These are phyloP conservation scores for Seira ritae DNA, from an alignment of 2,888 invertebrate species.

Conservation along the genomic window DNA sequence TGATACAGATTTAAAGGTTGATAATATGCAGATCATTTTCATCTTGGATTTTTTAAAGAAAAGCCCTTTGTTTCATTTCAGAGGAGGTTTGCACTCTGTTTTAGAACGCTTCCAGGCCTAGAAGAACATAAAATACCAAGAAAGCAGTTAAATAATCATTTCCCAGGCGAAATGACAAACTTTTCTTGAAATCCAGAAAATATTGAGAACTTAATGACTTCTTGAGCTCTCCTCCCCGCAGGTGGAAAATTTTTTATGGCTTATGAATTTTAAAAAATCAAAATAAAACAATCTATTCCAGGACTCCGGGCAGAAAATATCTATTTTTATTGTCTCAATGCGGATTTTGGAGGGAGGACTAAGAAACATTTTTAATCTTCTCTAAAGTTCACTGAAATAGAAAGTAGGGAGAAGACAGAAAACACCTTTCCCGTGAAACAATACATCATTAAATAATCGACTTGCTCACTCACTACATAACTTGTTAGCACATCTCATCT, in stretches of 20 bases:
- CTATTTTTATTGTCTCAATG: too few relatives aligned
- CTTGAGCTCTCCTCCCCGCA: too few relatives aligned
- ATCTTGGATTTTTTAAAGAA: too few relatives aligned
- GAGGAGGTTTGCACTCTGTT: too few relatives aligned
- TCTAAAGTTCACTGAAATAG: slow-evolving; percentile 46
- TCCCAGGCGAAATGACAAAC: background rate
- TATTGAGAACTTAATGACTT: background rate
- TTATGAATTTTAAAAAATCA: slow-evolving; percentile 39
- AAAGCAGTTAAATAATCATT: background rate
- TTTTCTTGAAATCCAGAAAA: background rate
- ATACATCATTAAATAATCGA: slow-evolving; percentile 25
- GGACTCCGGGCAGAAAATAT: too few relatives aligned
- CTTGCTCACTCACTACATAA: background rate
- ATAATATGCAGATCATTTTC: background rate
- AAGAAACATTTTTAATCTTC: too few relatives aligned
- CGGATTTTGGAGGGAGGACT: too few relatives aligned
- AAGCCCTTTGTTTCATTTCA: background rate
- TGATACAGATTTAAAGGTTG: slow-evolving; percentile 31
- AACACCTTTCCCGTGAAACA: background rate
- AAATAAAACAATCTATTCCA: slow-evolving; percentile 26
- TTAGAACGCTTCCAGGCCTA: too few relatives aligned
- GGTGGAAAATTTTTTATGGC: too few relatives aligned
- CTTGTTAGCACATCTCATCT: background rate
- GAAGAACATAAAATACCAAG: too few relatives aligned
- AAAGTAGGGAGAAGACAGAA: slow-evolving; percentile 26